Conservation (phyloP, 2,888 invertebrate species). For the Antheraea yamamai region DNA sequence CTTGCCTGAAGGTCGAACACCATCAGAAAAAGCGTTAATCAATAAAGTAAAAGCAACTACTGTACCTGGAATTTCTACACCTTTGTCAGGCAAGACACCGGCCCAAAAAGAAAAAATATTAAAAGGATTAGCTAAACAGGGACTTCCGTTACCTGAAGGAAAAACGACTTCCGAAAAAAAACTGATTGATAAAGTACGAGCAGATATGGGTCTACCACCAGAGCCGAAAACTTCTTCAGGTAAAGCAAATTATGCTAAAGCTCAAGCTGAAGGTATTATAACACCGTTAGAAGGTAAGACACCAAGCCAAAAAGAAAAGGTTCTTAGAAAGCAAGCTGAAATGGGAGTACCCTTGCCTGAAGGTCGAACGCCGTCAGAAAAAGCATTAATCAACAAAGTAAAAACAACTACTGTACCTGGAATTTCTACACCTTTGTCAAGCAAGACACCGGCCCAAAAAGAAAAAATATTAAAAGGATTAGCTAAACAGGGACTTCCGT, state of each 20-base stretch:
- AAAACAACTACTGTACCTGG: slow-evolving; percentile 19
- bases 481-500: slow-evolving; percentile 37
- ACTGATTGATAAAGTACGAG: slow-evolving; percentile 40
- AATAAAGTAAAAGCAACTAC: slow-evolving; percentile 27
- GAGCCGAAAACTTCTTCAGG: slow-evolving; percentile 35
- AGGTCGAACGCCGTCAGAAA: slow-evolving; percentile 40
- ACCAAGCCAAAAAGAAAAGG: slow-evolving; percentile 40
- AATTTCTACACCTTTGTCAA: slow-evolving; percentile 36
- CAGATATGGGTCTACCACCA: slow-evolving; percentile 42
- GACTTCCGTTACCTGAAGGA: slow-evolving; percentile 42
- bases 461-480: slow-evolving; percentile 41
- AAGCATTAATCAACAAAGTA: slow-evolving; percentile 31
- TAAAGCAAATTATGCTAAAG: slow-evolving; percentile 35
- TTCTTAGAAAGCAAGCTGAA: slow-evolving; percentile 33
- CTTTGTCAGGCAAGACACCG: slow-evolving; percentile 38
- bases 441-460: slow-evolving; percentile 37
- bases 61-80: slow-evolving; percentile 26
- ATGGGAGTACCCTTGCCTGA: slow-evolving; percentile 40
- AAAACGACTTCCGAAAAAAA: slow-evolving; percentile 46
- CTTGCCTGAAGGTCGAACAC: slow-evolving; percentile 41
- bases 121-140: slow-evolving; percentile 36
- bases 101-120: slow-evolving; percentile 41
- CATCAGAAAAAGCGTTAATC: slow-evolving; percentile 36
- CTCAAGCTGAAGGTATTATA: slow-evolving; percentile 36
- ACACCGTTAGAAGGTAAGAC: slow-evolving; percentile 42